phyloP scores from a whole-genome alignment of 2,113 vertebrate genomes.

The Platysteira castanea region DNA sequence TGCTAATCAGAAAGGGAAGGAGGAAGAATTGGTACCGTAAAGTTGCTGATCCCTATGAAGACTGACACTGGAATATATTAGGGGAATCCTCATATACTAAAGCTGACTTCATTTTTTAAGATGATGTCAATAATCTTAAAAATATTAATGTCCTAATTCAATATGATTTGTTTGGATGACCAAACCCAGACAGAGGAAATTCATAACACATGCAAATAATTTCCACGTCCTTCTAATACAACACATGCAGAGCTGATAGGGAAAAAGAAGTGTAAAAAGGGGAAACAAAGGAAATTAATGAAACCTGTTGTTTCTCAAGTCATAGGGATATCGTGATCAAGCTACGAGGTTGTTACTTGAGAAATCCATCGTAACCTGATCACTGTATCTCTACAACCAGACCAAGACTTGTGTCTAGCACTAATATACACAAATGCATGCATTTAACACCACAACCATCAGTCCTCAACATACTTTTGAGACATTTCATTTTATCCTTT shows the following conservation, averaged over 20 bases:
- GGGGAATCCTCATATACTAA: background rate
- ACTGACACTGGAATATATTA: background rate
- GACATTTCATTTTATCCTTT: slow-evolving; percentile 77
- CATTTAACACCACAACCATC: slow-evolving; percentile 37
- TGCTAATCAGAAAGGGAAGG: background rate
- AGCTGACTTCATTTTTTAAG: background rate
- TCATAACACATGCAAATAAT: background rate
- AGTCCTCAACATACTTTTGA: slow-evolving; percentile 74
- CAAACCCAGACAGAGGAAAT: background rate
- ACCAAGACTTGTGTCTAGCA: slow-evolving; percentile 22
- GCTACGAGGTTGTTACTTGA: slow-evolving; percentile 59
- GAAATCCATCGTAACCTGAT: slow-evolving; percentile 68
- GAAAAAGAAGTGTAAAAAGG: background rate
- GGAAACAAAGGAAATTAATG: background rate
- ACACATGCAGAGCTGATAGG: background rate
- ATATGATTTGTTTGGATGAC: background rate
- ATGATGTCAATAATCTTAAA: background rate
- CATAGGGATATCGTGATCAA: slow-evolving; percentile 67
- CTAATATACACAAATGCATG: slow-evolving; percentile 38
- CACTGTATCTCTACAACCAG: slow-evolving; percentile 74
- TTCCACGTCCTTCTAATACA: background rate
- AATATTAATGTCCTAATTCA: background rate
- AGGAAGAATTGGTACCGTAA: background rate
- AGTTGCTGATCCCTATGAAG: background rate
- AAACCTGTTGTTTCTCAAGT: slow-evolving; percentile 51